Percentiles rank a stretch among this genome's conserved stretches.
Evolutionary conservation across 2,113 vertebrate species (phyloP).

Genomic region (Galeopterus variegatus): DNA sequence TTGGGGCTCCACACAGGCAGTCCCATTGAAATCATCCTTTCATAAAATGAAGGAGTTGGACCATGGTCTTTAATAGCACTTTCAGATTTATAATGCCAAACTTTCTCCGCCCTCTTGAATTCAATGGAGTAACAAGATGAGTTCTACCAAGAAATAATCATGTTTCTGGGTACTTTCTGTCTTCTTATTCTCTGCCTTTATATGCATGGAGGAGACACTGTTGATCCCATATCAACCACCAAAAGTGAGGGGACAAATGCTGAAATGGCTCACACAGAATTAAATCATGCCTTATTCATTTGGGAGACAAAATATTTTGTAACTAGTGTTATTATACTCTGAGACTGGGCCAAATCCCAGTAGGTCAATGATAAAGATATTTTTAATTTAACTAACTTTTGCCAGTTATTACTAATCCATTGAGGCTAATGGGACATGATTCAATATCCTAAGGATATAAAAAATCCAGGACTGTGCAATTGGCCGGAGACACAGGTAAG

Average conservation of each 20-base stretch:
- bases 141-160: background rate
- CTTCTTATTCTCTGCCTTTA: background rate
- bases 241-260: background rate
- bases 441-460: background rate
- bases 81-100: background rate
- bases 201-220: background rate
- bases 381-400: background rate
- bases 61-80: background rate
- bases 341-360: background rate
- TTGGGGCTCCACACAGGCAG: background rate
- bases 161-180: background rate
- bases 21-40: background rate
- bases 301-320: conserved; percentile 5
- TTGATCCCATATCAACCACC: background rate
- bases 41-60: background rate
- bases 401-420: background rate
- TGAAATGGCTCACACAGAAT: background rate
- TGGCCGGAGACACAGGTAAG: background rate
- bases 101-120: background rate
- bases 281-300: background rate
- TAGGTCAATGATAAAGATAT: background rate
- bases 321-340: background rate
- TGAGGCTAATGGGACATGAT: background rate
- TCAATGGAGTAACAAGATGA: background rate
- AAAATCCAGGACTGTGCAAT: background rate